Percentiles rank a stretch among this genome's conserved stretches.
Evolutionary conservation across 2,113 vertebrate genomes (phyloP).

Genomic region (Albula glossodonta): DNA sequence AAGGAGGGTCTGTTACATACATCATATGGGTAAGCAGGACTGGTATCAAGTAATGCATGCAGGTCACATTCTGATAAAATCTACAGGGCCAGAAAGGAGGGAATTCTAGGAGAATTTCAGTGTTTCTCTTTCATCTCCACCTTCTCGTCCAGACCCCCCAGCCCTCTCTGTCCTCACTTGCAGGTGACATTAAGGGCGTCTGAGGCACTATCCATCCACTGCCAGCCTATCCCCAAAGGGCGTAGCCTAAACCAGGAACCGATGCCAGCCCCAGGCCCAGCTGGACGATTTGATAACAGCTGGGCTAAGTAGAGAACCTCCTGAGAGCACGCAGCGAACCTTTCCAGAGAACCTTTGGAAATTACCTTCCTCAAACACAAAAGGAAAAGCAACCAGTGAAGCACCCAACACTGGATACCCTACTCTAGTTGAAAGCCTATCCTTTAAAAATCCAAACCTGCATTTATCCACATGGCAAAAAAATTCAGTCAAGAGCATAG

Average conservation of each 20-base stretch:
- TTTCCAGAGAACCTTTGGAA: too few relatives aligned
- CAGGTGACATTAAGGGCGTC: not conserved
- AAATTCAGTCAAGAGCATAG: too few relatives aligned
- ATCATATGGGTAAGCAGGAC: not conserved
- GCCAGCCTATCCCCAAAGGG: not conserved
- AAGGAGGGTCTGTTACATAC: not conserved
- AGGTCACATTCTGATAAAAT: not conserved
- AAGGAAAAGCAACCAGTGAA: too few relatives aligned
- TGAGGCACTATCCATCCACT: not conserved
- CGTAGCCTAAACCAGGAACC: not conserved
- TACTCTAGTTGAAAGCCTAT: too few relatives aligned
- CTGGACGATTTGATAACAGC: not conserved
- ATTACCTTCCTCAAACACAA: too few relatives aligned
- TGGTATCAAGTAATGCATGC: not conserved
- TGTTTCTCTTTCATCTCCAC: not conserved
- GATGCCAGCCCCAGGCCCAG: not conserved
- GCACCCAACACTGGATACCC: too few relatives aligned
- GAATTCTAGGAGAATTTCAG: not conserved
- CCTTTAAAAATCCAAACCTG: not conserved
- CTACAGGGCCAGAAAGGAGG: not conserved
- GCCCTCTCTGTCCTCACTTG: not conserved
- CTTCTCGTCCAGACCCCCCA: too few relatives aligned
- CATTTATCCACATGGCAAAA: not conserved
- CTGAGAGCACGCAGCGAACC: too few relatives aligned
- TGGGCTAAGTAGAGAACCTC: not conserved